Evolutionary conservation across 1,140 invertebrate genomes (phyloP).

Genomic region (Pachyrhynchus sulphureomaculatus): DNA sequence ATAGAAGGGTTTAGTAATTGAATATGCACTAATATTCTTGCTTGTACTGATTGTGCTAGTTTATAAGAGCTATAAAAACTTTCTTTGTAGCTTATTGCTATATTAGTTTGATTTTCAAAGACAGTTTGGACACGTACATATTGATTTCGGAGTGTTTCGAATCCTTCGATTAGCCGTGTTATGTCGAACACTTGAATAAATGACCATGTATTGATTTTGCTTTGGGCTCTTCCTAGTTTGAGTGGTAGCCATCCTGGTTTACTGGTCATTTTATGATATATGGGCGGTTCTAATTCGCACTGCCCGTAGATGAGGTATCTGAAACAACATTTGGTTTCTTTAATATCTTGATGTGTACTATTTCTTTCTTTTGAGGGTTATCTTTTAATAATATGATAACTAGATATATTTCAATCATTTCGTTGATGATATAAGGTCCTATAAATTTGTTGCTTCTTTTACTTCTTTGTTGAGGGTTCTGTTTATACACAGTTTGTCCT

Average conservation of each 20-base stretch:
- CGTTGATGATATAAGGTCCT: constrained; percentile 4
- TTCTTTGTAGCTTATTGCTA: no score
- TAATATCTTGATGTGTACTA: constrained; percentile 19
- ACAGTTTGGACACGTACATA: no score
- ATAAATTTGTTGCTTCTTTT: constrained; percentile 19
- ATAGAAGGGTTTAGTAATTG: constrained; percentile 13
- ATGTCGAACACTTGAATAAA: no score
- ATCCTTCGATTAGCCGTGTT: no score
- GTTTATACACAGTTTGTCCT: constrained; percentile 12
- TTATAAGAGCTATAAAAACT: no score
- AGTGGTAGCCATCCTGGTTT: constrained; percentile 1
- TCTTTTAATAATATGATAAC: constrained; percentile 1
- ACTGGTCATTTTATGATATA: constrained; percentile 10
- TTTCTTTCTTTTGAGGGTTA: constrained; percentile 12
- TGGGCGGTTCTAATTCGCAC: not conserved
- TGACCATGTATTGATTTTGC: no score
- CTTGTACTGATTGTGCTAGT: no score
- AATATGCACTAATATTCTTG: no score
- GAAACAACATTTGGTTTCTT: constrained; percentile 15
- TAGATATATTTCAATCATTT: constrained; percentile 1
- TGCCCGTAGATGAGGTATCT: not conserved
- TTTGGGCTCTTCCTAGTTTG: no score
- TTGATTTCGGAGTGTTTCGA: no score
- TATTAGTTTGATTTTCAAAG: no score
- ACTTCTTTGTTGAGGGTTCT: not conserved